Conservation (phyloP, 2,113 vertebrate genomes). For the Sinocyclocheilus maitianheensis region DNA sequence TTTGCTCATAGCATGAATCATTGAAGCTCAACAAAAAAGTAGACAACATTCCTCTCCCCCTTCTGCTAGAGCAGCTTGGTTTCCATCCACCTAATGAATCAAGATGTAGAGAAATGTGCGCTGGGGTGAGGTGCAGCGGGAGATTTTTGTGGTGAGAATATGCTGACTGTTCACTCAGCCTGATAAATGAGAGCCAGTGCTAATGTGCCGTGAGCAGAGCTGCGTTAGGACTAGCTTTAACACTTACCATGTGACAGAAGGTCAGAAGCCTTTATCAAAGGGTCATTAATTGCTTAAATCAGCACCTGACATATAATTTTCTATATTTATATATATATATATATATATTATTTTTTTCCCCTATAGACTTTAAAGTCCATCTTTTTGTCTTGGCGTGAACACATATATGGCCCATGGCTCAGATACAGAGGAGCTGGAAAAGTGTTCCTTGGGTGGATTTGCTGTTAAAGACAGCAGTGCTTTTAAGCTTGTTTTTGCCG, state of each 20-base stretch:
- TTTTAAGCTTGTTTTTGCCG: neutral
- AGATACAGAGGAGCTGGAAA: neutral
- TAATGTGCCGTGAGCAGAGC: conserved; percentile 27
- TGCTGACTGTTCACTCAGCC: conserved; percentile 31
- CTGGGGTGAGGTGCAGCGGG: neutral
- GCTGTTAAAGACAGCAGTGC: neutral
- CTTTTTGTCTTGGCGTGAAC: neutral
- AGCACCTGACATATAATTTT: neutral
- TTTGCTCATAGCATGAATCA: conserved; percentile 45
- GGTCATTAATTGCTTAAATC: neutral
- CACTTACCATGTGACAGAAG: conserved; percentile 26
- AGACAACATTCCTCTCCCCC: conserved; percentile 45
- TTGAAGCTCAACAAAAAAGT: conserved; percentile 19
- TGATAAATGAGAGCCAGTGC: conserved; percentile 25
- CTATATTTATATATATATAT: neutral
- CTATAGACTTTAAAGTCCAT: neutral
- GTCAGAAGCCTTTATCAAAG: neutral
- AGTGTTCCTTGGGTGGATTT: conserved; percentile 8
- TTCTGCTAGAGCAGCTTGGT: neutral
- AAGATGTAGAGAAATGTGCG: conserved; percentile 15
- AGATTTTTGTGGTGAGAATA: conserved; percentile 37
- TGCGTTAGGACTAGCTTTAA: neutral
- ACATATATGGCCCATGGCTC: neutral
- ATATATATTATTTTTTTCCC: neutral
- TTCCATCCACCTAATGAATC: conserved; percentile 29